Percentiles rank a stretch among this genome's conserved stretches.
phyloP scores from a whole-genome alignment of 2,888 invertebrate genomes.

The Pandemis cinnamomeana region DNA sequence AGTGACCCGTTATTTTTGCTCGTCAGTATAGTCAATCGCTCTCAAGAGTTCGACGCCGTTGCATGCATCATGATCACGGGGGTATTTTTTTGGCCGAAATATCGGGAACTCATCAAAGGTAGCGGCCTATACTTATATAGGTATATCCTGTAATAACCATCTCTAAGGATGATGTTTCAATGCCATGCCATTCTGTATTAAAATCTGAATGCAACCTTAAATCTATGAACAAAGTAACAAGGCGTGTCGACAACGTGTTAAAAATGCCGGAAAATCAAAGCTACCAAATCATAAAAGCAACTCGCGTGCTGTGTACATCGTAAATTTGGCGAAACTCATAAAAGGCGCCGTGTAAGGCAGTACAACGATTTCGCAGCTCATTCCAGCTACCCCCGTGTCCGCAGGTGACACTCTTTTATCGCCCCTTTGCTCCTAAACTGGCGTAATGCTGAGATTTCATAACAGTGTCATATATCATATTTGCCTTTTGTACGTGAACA shows the following conservation, averaged over 20 bases:
- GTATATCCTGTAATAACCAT: too few species aligned
- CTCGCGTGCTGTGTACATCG: conserved; percentile 35
- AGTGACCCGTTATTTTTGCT: too few species aligned
- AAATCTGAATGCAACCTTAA: too few species aligned
- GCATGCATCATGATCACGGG: too few species aligned
- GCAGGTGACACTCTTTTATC: conserved; percentile 42
- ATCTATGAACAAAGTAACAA: background rate
- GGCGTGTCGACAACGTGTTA: background rate
- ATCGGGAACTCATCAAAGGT: too few species aligned
- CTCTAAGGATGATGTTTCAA: too few species aligned
- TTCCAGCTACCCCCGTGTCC: conserved; percentile 34
- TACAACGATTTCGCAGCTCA: conserved; percentile 35
- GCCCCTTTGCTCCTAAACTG: conserved; percentile 33
- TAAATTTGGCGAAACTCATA: conserved; percentile 41
- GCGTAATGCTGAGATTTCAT: conserved; percentile 36
- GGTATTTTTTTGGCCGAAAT: too few species aligned
- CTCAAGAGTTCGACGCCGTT: too few species aligned
- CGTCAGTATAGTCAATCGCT: too few species aligned
- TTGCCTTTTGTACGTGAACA: conserved; percentile 11
- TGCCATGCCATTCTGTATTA: too few species aligned
- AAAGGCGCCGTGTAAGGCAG: conserved; percentile 30
- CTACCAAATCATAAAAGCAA: conserved; percentile 25
- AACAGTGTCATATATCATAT: conserved; percentile 22
- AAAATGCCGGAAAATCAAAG: conserved; percentile 29
- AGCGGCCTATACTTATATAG: too few species aligned